Base-by-base conservation (phyloP, 2,113 vertebrate genomes). In the Sphyrna mokarran region DNA sequence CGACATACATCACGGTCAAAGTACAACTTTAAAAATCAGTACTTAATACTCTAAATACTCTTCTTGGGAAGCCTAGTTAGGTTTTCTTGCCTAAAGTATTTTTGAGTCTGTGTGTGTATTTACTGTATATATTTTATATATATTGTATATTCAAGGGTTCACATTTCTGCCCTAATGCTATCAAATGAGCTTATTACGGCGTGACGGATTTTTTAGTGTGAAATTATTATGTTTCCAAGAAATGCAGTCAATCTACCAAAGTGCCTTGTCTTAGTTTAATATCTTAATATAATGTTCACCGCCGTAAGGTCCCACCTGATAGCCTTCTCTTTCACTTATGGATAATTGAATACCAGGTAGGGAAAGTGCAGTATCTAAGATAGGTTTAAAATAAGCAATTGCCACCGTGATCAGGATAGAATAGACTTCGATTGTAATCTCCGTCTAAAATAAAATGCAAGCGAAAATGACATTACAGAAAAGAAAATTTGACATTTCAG, bases 161-260 rank as follows among this genome's bases (percentile, higher is more conserved):
- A 3, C 40, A 96, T 58, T 23, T 80, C 68, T 89, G 22, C 69
- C 96, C 96, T 95, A 95, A 76, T 97, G 97, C 96, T 78, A 76
- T 95, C 1, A 29, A 96, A 96, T 94, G 97, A 97, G 96, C 97
- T 96, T 37, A 96, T 87, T 96, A 26, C 95, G 96, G 96, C 96
- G 96, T 96, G 96, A 97, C 97, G 85, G 70, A 4, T 72, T 96
- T 54, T 54, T 0, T 72, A 43, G 95, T 13, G 63, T 80, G 96
- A 40, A 80, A 96, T 96, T 95, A 78, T 18, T 85, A 83, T 96
- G 96, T 83, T 96, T 96, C 96, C 93, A 48, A 11, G 0, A 95
- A 43, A 33, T 48, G 43, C 10, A 48, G 23, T 33, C 54, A 89
- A 29, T 22, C 22, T 61, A 61, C 70, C 40, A 54, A 54, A 54